Evolutionary conservation across 2,888 invertebrate species (phyloP), one percentile per base, ranked within the genome.

Genomic region (Hypomecis punctinalis): DNA sequence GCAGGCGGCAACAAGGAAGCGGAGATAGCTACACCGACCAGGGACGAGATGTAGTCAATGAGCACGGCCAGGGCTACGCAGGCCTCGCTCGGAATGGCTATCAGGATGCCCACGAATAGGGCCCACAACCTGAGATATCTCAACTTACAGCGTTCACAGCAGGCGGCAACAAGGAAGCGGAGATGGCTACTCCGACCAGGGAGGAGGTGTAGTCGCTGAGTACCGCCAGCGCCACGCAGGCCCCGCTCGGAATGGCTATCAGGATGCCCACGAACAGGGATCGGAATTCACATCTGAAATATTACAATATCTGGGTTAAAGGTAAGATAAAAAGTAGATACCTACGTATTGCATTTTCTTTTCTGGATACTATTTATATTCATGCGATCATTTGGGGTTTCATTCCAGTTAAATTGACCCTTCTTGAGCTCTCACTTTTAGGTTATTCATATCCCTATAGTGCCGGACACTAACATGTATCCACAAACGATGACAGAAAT

Each of bases 21-120:
- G 0, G 97, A 97, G 74, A 97, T 97, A 5, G 97, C 97, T 5
- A 97, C 97, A 5, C 97, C 97, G 0, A 97, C 96, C 6, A 97
- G 86, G 0, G 96, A 96, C 0, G 96, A 96, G 5, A 96, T 94
- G 84, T 97, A 96, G 61, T 96, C 96, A 42, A 96, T 96, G n/a
- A 97, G 87, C 10, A 97, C 94, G 1, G 96, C 96, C 53, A 97
- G 87, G 0, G 97, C 96, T 5, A 96, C 96, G 0, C 96, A 97
- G 0, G 96, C 96, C 0, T 97, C 97, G 0, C 96, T 96, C 0
- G 96, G 95, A 37, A 97, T 83, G 0, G 97, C 97, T n/a, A 96
- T 94, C 42, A 96, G 88, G 5, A 95, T 91, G 5, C 96, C 96
- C 5, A 96, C 94, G 92, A 96, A 94, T 2, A 96, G 81, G 0